Conservation (phyloP, 2,888 invertebrate species). For the Camptogramma bilineatum region DNA sequence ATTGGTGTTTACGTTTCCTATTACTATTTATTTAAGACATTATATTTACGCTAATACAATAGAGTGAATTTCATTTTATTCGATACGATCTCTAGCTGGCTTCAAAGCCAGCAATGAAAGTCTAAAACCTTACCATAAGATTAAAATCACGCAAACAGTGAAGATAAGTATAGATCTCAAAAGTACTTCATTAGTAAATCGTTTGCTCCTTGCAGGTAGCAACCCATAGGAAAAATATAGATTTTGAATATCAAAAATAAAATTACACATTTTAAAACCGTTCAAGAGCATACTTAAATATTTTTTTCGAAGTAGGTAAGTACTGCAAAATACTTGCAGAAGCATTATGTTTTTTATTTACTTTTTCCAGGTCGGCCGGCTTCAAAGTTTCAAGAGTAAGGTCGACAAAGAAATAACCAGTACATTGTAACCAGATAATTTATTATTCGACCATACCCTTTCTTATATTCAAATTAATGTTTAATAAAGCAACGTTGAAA, state of each 20-base stretch:
- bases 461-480: conserved; percentile 1
- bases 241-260: conserved; percentile 84
- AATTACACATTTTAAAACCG: conserved; percentile 63
- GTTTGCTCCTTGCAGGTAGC: conserved; percentile 74
- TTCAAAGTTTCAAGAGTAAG: conserved; percentile 7
- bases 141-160: conserved; percentile 69
- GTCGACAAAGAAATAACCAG: conserved; percentile 3
- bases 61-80: conserved; percentile 55
- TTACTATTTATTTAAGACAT: conserved; percentile 31
- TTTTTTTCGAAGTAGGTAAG: conserved; percentile 59
- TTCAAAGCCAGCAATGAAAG: conserved; percentile 54
- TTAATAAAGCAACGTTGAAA: not conserved
- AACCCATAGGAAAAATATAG: conserved; percentile 78
- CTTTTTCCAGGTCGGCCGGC: conserved; percentile 10
- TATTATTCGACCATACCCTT: conserved; percentile 13
- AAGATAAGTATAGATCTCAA: conserved; percentile 75
- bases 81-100: conserved; percentile 54
- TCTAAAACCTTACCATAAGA: conserved; percentile 64
- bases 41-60: conserved; percentile 51
- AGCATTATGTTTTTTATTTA: conserved; percentile 22
- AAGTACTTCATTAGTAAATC: conserved; percentile 68
- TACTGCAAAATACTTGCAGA: conserved; percentile 53
- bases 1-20: conserved; percentile 32
- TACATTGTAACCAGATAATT: not conserved
- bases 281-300: conserved; percentile 62